These are phyloP conservation scores for Lottia gigantea DNA, from an alignment of 2,888 invertebrate species.

Conservation along the genomic window DNA sequence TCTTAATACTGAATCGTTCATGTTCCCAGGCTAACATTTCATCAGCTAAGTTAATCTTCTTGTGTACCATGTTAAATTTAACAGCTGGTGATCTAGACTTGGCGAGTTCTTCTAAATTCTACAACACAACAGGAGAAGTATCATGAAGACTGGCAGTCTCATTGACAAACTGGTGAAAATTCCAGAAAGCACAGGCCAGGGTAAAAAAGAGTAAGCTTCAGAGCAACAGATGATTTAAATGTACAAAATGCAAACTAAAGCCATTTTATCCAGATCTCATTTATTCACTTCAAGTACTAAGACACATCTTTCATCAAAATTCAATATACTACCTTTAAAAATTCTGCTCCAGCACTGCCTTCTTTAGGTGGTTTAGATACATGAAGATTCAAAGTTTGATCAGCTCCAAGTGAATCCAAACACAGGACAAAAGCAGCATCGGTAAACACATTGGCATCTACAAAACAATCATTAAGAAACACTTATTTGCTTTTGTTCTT, in stretches of 20 bases:
- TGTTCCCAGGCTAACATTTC: conserved; percentile 96
- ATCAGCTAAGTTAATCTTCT: conserved; percentile 96
- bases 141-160: too few species aligned
- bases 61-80: conserved; percentile 74
- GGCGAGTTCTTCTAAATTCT: conserved; percentile 75
- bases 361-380: conserved; percentile 95
- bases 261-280: too few species aligned
- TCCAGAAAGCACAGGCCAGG: too few species aligned
- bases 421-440: conserved; percentile 92
- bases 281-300: too few species aligned
- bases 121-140: conserved; percentile 37
- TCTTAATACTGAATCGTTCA: conserved; percentile 91
- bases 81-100: conserved; percentile 64
- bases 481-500: too few species aligned
- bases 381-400: conserved; percentile 82
- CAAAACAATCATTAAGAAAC: conserved; percentile 23
- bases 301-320: background rate
- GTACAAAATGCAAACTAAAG: too few species aligned
- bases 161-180: too few species aligned
- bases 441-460: conserved; percentile 71
- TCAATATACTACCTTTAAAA: conserved; percentile 68
- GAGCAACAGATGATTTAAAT: background rate
- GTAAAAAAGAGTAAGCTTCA: too few species aligned
- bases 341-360: conserved; percentile 77
- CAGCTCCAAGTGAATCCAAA: conserved; percentile 79